Conservation (phyloP, 2,888 invertebrate species). For the Lycaena phlaeas region DNA sequence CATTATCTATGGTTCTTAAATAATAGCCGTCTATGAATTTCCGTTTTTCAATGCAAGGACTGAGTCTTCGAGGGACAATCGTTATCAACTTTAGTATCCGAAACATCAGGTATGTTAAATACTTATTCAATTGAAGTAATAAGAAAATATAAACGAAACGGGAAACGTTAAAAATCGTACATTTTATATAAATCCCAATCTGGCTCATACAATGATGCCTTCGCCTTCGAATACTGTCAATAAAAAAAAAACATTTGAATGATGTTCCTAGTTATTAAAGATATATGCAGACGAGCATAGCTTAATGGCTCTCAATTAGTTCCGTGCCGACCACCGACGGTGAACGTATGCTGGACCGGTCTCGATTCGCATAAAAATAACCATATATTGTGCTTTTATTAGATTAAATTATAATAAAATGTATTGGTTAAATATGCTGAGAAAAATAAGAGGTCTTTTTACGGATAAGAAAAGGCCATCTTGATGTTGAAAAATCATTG, state of each 20-base stretch:
- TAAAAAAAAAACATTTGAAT: slow-evolving; percentile 8
- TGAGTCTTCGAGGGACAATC: too few species aligned
- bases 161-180: too few species aligned
- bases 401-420: background rate
- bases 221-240: slow-evolving; percentile 18
- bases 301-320: slow-evolving; percentile 50
- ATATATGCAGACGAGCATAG: slow-evolving; percentile 34
- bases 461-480: too few species aligned
- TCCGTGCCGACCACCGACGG: slow-evolving; percentile 42
- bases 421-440: background rate
- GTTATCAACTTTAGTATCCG: too few species aligned
- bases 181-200: background rate
- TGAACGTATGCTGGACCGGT: slow-evolving; percentile 36
- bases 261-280: background rate
- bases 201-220: background rate
- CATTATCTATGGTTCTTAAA: too few species aligned
- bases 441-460: too few species aligned
- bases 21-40: too few species aligned
- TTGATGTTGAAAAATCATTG: too few species aligned
- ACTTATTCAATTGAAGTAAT: too few species aligned
- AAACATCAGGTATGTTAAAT: too few species aligned
- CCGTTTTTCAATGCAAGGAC: too few species aligned
- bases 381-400: background rate
- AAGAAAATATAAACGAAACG: too few species aligned
- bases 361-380: slow-evolving; percentile 14